These are phyloP conservation scores for Sebastes aleutianus DNA, from an alignment of 2,797 vertebrate genomes.

Conservation along the genomic window DNA sequence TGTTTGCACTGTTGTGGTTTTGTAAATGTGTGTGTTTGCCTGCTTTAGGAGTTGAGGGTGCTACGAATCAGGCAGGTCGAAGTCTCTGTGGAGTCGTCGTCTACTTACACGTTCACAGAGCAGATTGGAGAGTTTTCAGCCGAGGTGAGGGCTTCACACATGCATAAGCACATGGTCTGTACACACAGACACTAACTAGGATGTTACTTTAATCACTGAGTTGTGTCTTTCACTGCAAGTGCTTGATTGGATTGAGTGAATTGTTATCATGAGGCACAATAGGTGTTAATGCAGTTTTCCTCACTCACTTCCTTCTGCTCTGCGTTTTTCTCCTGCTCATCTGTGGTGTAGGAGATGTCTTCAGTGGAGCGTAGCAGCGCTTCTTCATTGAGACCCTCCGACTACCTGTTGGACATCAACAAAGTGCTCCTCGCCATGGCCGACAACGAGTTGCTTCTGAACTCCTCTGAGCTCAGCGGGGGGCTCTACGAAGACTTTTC, in stretches of 20 bases:
- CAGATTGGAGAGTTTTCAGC: slow-evolving; percentile 54
- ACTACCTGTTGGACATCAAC: slow-evolving; percentile 93
- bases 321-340: not conserved
- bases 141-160: slow-evolving; percentile 47
- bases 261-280: not conserved
- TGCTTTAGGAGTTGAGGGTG: slow-evolving; percentile 77
- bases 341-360: slow-evolving; percentile 53
- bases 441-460: slow-evolving; percentile 90
- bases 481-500: slow-evolving; percentile 91
- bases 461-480: slow-evolving; percentile 88
- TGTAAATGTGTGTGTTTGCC: not conserved
- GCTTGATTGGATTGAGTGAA: not conserved
- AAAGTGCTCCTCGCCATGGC: slow-evolving; percentile 90
- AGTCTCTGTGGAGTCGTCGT: slow-evolving; percentile 65
- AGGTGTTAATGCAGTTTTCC: not conserved
- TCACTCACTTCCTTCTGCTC: not conserved
- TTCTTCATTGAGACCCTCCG: slow-evolving; percentile 77
- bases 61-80: slow-evolving; percentile 73
- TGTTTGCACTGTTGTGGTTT: not conserved
- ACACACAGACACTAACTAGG: not conserved
- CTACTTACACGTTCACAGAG: slow-evolving; percentile 71
- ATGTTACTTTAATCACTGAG: not conserved
- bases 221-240: not conserved
- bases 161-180: not conserved
- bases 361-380: slow-evolving; percentile 25